Percentiles rank a stretch among this genome's conserved stretches.
Evolutionary conservation across 2,888 invertebrate genomes (phyloP).

Genomic region (Tridacna gigas): DNA sequence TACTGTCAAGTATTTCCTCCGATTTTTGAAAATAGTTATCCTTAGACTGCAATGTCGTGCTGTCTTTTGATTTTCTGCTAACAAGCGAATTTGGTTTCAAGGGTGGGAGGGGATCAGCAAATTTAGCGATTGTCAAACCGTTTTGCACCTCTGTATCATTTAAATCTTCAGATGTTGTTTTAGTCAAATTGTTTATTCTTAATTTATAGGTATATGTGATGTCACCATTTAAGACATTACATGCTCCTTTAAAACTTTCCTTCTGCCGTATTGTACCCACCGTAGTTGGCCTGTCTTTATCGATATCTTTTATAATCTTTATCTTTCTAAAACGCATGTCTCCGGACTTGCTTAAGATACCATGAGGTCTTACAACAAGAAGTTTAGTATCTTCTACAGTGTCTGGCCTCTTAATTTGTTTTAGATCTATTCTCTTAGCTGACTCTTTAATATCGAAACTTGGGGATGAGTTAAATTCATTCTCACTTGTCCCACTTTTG

Average conservation of each 20-base stretch:
- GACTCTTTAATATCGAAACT: not conserved
- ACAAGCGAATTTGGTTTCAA: not conserved
- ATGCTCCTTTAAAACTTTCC: no score
- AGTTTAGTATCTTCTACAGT: not conserved
- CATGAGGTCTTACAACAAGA: not conserved
- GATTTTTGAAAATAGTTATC: constrained; percentile 12
- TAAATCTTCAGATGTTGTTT: not conserved
- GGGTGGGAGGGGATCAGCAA: not conserved
- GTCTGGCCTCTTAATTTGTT: not conserved
- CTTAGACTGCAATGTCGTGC: no score
- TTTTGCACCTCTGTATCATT: not conserved
- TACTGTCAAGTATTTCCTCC: not conserved
- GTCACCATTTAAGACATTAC: not conserved
- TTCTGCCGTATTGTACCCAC: not conserved
- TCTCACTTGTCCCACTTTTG: not conserved
- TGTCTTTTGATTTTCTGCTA: not conserved
- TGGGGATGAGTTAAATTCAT: not conserved
- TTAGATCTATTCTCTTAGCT: not conserved
- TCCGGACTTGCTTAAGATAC: not conserved
- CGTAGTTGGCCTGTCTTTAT: constrained; percentile 3
- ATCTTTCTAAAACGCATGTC: not conserved
- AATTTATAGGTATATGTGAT: not conserved
- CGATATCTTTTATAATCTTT: not conserved
- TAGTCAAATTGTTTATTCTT: not conserved
- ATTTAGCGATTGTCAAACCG: not conserved